These are phyloP conservation scores for Cherax quadricarinatus DNA, from an alignment of 1,140 invertebrate genomes.

Conservation along the genomic window DNA sequence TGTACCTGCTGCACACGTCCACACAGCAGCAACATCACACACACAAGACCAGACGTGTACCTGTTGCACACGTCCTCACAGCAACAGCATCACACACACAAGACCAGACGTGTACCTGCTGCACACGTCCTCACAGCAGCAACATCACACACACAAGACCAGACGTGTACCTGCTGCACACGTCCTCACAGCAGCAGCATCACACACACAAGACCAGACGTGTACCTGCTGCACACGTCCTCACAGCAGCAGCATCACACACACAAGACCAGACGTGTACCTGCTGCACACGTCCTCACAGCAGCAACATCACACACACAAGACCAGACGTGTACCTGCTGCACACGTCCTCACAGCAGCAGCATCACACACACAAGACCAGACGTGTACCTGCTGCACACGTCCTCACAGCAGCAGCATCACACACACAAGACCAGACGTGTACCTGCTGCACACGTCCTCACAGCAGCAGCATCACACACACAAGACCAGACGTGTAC, in stretches of 20 bases:
- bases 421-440: conserved; percentile 31
- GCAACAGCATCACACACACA: conserved; percentile 9
- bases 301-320: conserved; percentile 9
- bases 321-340: not conserved
- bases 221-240: not conserved
- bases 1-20: not conserved
- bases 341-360: conserved; percentile 5
- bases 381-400: not conserved
- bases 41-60: conserved; percentile 22
- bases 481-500: conserved; percentile 22
- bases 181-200: not conserved
- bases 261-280: conserved; percentile 22
- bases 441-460: not conserved
- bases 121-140: conserved; percentile 5
- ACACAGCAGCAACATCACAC: conserved; percentile 9
- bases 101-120: not conserved
- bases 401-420: not conserved
- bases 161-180: not conserved
- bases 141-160: conserved; percentile 18
- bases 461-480: conserved; percentile 9
- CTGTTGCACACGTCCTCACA: conserved; percentile 8
- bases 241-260: conserved; percentile 9
- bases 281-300: conserved; percentile 1
- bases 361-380: conserved; percentile 22
- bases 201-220: conserved; percentile 31